Base-by-base conservation (phyloP, 1,140 invertebrate species). In the Doryteuthis pealeii region DNA sequence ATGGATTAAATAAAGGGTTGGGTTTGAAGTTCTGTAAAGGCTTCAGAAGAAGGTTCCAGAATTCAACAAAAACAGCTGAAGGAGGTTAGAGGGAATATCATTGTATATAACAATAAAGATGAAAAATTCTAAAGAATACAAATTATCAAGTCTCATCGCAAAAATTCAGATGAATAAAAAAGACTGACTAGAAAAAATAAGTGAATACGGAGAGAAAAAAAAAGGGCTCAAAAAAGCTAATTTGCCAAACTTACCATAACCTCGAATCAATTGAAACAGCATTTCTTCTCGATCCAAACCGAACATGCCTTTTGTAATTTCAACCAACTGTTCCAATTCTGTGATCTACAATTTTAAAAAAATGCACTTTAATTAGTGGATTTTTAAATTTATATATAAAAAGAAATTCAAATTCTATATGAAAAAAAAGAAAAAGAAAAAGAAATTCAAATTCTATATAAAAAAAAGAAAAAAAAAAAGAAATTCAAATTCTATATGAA, bases 251-350 rank as follows among this genome's bases (percentile, higher is more conserved):
- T 71, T 82, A 90, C 90, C 84, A 45, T 78, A 76, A 32, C 91
- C 91, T 1, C 91, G 83, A 2, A 95, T 87, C 2, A 94, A 87
- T 78, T 93, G 91, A 75, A 92, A 92, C 82, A 92, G 94, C 77
- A 95, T 92, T 70, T 92, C 91, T 62, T 91, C 90, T 15, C 93
- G 89, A 82, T 95, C 92, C 73, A 94, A 91, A 78, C 92, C 91
- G 71, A 91, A 91, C 26, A 94, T 82, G 80, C 93, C 92, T 84
- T 91, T 92, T 1, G 93, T 94, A 2, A 92, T 91, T 86, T 93
- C 91, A 4, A 93, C 89, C 28, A 95, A 85, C 66, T 91, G 91
- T 88, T 94, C 93, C 18, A 95, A 85, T 40, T 91, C 90, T 80
- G 91, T 89, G 0, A 92, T 88, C 81, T 91, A 72, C 15, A 77